Conservation (phyloP, 2,113 vertebrate genomes). For the Ammospiza caudacuta region DNA sequence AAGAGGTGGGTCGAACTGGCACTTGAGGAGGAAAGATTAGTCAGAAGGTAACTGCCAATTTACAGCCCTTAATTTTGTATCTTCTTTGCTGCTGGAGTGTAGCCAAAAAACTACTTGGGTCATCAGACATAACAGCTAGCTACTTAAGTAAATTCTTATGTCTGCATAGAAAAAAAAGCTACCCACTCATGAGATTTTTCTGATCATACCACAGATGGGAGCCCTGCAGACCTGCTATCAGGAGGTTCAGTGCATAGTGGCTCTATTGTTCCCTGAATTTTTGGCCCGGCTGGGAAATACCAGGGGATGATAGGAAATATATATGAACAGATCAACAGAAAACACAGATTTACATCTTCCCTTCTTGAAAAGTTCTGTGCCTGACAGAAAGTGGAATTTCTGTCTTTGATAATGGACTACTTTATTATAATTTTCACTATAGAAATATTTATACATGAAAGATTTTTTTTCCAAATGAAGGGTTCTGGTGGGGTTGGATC, state of each 20-base stretch:
- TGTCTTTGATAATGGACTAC: neutral
- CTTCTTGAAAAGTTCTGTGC: neutral
- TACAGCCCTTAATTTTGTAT: conserved; percentile 16
- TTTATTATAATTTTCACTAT: neutral
- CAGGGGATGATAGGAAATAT: neutral
- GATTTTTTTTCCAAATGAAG: neutral
- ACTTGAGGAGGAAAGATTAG: conserved; percentile 16
- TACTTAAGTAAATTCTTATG: conserved; percentile 21
- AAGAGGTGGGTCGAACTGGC: conserved; percentile 11
- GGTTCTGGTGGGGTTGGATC: neutral
- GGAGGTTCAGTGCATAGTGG: neutral
- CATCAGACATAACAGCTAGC: conserved; percentile 30
- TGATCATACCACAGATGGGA: neutral
- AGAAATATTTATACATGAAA: neutral
- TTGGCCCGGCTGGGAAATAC: neutral
- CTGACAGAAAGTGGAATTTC: neutral
- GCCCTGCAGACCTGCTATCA: neutral
- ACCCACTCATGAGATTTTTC: conserved; percentile 20
- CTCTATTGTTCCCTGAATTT: neutral
- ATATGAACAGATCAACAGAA: neutral
- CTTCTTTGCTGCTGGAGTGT: conserved; percentile 5
- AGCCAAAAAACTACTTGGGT: conserved; percentile 40
- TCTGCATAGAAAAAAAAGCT: neutral
- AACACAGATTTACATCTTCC: neutral
- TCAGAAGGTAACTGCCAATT: conserved; percentile 46